Conservation (phyloP, 2,888 invertebrate genomes). For the Lamellibrachia satsuma region DNA sequence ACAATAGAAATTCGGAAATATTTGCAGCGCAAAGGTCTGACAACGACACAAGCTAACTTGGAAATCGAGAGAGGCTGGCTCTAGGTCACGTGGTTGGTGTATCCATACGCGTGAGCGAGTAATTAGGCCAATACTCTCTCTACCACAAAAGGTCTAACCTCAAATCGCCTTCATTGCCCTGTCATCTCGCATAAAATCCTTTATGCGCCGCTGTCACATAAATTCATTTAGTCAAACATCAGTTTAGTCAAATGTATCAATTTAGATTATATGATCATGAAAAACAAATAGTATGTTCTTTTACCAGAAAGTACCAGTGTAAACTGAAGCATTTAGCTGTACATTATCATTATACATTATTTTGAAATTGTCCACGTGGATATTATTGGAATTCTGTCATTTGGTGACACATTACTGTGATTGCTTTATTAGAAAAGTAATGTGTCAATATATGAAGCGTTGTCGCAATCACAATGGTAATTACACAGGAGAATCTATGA, state of each 20-base stretch:
- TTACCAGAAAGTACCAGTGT: background rate
- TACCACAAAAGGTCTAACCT: too few relatives aligned
- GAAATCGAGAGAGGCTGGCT: too few relatives aligned
- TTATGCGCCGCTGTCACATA: too few relatives aligned
- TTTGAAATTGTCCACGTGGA: background rate
- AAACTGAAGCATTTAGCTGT: background rate
- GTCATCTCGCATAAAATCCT: too few relatives aligned
- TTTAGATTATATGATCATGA: background rate
- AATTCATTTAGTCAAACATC: too few relatives aligned
- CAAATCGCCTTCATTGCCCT: too few relatives aligned
- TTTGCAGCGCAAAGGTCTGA: too few relatives aligned
- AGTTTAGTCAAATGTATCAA: background rate
- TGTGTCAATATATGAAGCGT: background rate
- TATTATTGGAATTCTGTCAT: background rate
- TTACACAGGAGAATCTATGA: conserved; percentile 3
- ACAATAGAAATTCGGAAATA: too few relatives aligned
- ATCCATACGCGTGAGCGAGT: too few relatives aligned
- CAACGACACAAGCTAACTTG: too few relatives aligned
- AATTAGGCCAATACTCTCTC: too few relatives aligned
- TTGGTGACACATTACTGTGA: background rate
- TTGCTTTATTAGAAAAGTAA: background rate
- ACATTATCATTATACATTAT: background rate
- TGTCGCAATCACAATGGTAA: background rate
- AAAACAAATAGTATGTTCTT: background rate
- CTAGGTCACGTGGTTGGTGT: too few relatives aligned